Conservation (phyloP, 2,888 invertebrate genomes). For the Drosophila macrothrix region DNA sequence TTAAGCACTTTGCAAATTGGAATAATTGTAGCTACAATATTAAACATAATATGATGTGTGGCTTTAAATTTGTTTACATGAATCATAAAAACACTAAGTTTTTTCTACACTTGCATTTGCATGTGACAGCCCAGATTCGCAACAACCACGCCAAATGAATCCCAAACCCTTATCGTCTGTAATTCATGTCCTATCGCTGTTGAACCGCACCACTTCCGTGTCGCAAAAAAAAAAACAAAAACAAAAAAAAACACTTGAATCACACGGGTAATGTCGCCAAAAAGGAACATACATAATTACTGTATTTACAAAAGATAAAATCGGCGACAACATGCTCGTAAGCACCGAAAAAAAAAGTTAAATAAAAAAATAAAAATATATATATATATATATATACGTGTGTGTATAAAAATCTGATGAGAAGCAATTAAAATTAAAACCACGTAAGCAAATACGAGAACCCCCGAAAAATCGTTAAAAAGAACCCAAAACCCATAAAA, state of each 20-base stretch:
- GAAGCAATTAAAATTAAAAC: conserved; percentile 81
- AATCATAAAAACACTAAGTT: conserved; percentile 1
- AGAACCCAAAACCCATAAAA: conserved; percentile 63
- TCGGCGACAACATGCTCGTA: conserved; percentile 67
- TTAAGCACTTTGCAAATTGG: neutral
- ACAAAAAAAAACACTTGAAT: conserved; percentile 6
- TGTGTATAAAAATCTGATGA: conserved; percentile 56
- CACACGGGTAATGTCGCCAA: conserved; percentile 65
- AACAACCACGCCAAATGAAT: conserved; percentile 2
- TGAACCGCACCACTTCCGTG: conserved; percentile 38
- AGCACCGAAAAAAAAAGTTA: conserved; percentile 19
- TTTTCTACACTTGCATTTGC: neutral
- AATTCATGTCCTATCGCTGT: conserved; percentile 30
- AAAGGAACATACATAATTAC: conserved; percentile 78
- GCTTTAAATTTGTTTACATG: neutral
- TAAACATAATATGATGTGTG: neutral
- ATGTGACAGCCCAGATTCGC: neutral
- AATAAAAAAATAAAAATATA: conserved; percentile 4
- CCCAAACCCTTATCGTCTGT: conserved; percentile 16
- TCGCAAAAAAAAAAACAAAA: conserved; percentile 23
- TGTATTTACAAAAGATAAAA: conserved; percentile 82
- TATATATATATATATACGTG: neutral
- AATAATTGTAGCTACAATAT: neutral
- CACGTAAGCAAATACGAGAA: conserved; percentile 75
- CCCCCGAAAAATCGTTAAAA: conserved; percentile 57